phyloP scores from a whole-genome alignment of 2,888 invertebrate genomes.

The Orchestes rusci region DNA sequence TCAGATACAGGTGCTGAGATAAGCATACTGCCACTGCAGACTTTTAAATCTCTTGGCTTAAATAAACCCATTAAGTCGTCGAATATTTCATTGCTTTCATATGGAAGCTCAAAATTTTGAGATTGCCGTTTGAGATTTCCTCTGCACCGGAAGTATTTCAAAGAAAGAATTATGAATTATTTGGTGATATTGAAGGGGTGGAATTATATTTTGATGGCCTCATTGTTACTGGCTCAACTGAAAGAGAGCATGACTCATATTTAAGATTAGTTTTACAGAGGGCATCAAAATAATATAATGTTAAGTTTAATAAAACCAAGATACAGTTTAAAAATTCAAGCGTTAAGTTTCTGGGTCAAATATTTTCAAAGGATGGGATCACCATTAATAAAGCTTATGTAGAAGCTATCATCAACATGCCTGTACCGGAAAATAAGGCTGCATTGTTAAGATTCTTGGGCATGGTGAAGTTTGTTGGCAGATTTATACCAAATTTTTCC shows the following conservation, averaged over 20 bases:
- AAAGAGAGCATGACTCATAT: conserved; percentile 21
- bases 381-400: conserved; percentile 18
- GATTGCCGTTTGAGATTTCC: conserved; percentile 18
- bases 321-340: conserved; percentile 3
- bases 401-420: conserved; percentile 28
- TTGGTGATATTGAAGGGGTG: conserved; percentile 24
- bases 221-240: conserved; percentile 14
- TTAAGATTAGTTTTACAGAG: conserved; percentile 21
- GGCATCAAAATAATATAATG: conserved; percentile 19
- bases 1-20: too few relatives aligned
- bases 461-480: conserved; percentile 26
- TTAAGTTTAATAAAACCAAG: conserved; percentile 19
- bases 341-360: conserved; percentile 14
- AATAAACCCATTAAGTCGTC: too few relatives aligned
- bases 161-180: conserved; percentile 22
- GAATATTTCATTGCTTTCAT: too few relatives aligned
- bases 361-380: conserved; percentile 22
- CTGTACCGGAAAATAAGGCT: conserved; percentile 20
- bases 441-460: conserved; percentile 26
- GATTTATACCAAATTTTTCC: conserved; percentile 27
- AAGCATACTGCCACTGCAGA: too few relatives aligned
- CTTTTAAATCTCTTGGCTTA: too few relatives aligned
- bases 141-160: conserved; percentile 22
- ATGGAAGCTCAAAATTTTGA: too few relatives aligned
- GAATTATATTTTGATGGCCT: conserved; percentile 24